These are phyloP conservation scores for Oreohelix idahoensis DNA, from an alignment of 1,140 invertebrate species.

Conservation along the genomic window DNA sequence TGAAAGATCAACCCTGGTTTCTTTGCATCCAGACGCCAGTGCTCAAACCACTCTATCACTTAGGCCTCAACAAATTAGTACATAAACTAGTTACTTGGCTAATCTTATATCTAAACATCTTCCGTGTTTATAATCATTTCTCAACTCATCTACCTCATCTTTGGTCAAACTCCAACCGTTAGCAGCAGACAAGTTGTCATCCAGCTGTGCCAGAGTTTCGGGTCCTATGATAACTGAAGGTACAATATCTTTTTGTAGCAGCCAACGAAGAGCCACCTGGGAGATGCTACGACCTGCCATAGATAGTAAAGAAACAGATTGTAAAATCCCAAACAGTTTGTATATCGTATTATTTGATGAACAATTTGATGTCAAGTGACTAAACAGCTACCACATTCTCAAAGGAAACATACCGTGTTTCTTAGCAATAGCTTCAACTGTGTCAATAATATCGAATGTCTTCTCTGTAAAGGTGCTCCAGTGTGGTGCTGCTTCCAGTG, in stretches of 20 bases:
- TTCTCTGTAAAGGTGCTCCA: slow-evolving; percentile 36
- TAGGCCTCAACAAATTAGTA: no score
- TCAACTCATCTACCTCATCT: slow-evolving; percentile 64
- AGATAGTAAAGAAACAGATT: no score
- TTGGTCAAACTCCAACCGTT: slow-evolving; percentile 59
- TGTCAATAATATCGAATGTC: slow-evolving; percentile 38
- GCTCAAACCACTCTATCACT: no score
- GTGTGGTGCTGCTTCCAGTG: slow-evolving; percentile 23
- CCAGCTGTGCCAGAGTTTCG: slow-evolving; percentile 63
- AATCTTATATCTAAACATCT: no score
- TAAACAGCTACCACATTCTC: no score
- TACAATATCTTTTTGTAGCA: slow-evolving; percentile 65
- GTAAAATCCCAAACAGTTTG: no score
- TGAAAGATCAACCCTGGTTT: no score
- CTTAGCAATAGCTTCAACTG: slow-evolving; percentile 20
- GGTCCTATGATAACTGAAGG: slow-evolving; percentile 67
- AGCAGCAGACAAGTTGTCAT: slow-evolving; percentile 65
- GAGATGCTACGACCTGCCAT: slow-evolving; percentile 54
- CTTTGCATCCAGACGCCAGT: no score
- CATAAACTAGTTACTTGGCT: no score
- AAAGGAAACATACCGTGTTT: slow-evolving; percentile 43
- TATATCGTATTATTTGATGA: no score
- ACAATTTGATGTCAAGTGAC: no score
- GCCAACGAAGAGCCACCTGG: slow-evolving; percentile 67
- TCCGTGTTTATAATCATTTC: no score